Evolutionary conservation across 2,113 vertebrate genomes (phyloP), one percentile per base, ranked within the genome.

Genomic region (Zingel zingel): DNA sequence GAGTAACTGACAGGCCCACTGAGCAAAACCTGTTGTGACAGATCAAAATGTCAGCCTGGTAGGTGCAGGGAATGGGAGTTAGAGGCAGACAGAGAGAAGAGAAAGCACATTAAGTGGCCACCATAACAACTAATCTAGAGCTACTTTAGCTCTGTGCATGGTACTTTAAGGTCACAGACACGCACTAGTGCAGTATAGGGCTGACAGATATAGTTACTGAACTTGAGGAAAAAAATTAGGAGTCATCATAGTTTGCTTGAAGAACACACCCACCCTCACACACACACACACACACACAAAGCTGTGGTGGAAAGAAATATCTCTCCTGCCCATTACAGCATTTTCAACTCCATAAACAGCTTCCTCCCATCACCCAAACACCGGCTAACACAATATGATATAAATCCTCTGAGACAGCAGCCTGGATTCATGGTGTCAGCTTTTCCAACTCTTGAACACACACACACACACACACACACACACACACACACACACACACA

Each of bases 21-120:
- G 90, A 86, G 90, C 81, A 72, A 79, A 91, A 90, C 82, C 75
- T 89, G 91, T 85, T 90, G 80, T 91, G 90, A 89, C 91, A 90
- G 82, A 93, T 92, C 89, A 86, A 88, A 90, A 89, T 88, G 86
- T 88, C 80, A 88, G 86, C 74, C 79, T 71, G 64, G 67, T 82
- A 81, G 81, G 70, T 39, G 25, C 45, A 57, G 71, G 61, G 27
- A 25, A n/a, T 18, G 61, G 36, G 18, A 43, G 79, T 79, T 1
- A 72, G 48, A 75, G n/a, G 53, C 54, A 67, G 64, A 79, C 66
- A 58, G 53, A 64, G 43, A 33, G 47, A 48, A 43, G 56, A 54
- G 84, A 81, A 39, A 74, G 57, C 72, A 51, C 57, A 83, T 77
- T 79, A 73, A 62, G 47, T 69, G 67, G 77, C 68, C 36, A 53